Percentiles rank a stretch among this genome's conserved stretches.
Evolutionary conservation across 2,888 invertebrate species (phyloP).

Genomic region (Polietes domitor): DNA sequence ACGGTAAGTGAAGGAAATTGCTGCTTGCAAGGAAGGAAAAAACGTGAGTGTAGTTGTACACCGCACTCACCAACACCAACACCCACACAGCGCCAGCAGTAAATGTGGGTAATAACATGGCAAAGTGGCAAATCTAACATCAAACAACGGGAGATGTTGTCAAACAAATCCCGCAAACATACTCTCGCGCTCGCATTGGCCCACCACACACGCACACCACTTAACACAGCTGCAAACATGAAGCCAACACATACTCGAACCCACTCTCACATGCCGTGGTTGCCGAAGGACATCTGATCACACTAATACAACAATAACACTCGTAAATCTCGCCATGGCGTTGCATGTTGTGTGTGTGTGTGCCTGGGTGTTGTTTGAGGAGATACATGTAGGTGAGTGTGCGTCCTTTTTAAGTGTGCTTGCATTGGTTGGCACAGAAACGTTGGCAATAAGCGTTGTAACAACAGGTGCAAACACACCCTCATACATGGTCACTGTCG

Average conservation of each 20-base stretch:
- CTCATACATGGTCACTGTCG: constrained; percentile 7
- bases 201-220: neutral
- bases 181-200: neutral
- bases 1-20: neutral
- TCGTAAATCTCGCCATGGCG: neutral
- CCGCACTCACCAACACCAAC: neutral
- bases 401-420: neutral
- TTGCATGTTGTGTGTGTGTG: constrained; percentile 8
- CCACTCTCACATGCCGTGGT: no score
- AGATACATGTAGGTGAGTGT: no score
- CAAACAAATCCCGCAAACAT: constrained; percentile 11
- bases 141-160: constrained; percentile 53
- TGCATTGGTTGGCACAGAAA: constrained; percentile 8
- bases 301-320: constrained; percentile 31
- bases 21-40: neutral
- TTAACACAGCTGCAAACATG: neutral
- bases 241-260: neutral
- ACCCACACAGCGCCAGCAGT: constrained; percentile 6
- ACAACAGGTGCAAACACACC: constrained; percentile 55
- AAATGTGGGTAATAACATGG: constrained; percentile 54
- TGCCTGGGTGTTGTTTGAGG: neutral
- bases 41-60: neutral
- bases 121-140: constrained; percentile 48
- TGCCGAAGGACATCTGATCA: neutral
- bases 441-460: constrained; percentile 52